phyloP scores from a whole-genome alignment of 2,797 vertebrate genomes.

The Onychomys arenicola region DNA sequence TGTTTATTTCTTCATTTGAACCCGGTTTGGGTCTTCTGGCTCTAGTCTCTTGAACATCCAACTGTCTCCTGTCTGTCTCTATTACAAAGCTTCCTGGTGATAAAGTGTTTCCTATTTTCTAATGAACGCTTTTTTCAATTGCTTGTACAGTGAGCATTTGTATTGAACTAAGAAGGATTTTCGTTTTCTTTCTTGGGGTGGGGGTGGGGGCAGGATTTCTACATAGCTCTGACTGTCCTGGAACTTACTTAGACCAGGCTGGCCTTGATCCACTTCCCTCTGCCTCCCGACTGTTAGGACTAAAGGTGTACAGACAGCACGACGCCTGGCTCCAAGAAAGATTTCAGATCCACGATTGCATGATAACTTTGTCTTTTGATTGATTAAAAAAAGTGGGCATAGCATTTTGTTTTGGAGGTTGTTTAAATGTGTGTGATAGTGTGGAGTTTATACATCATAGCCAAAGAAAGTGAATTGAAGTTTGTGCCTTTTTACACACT shows the following conservation, averaged over 20 bases:
- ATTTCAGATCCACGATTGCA: neutral
- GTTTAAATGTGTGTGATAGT: neutral
- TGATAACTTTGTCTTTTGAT: constrained; percentile 26
- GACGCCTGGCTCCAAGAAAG: neutral
- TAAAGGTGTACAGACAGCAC: too few species aligned
- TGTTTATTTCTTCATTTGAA: neutral
- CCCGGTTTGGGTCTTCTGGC: neutral
- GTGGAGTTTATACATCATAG: neutral
- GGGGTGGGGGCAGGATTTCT: neutral
- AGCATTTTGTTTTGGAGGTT: constrained; percentile 26
- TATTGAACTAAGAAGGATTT: neutral
- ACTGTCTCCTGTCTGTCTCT: neutral
- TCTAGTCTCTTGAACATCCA: neutral
- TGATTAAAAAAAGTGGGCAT: neutral
- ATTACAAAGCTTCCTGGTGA: neutral
- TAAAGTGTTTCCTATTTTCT: constrained; percentile 18
- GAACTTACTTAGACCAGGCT: neutral
- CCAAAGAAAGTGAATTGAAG: neutral
- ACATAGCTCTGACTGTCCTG: neutral
- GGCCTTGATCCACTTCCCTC: neutral
- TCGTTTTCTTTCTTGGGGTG: neutral
- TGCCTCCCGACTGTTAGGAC: neutral
- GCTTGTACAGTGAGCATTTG: neutral
- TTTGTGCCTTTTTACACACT: neutral
- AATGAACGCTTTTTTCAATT: neutral